Conservation (phyloP, 2,797 vertebrate species). For the Coccyzus lansbergi region DNA sequence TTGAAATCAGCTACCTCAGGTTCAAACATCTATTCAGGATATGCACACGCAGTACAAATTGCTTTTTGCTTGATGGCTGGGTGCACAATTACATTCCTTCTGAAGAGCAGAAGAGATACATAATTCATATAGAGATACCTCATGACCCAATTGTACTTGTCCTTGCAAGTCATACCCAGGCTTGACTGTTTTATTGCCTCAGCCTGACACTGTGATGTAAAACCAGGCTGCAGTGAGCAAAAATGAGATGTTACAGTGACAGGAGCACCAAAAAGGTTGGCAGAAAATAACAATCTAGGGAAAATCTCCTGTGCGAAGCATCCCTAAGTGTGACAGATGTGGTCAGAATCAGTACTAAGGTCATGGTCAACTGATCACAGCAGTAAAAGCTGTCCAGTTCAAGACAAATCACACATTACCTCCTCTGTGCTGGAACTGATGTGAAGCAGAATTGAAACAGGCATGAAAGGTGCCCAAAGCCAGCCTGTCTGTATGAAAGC, state of each 20-base stretch:
- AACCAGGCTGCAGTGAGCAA: not conserved
- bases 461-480: not conserved
- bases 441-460: not conserved
- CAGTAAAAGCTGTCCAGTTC: not conserved
- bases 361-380: not conserved
- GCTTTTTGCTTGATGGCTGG: conserved; percentile 9
- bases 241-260: not conserved
- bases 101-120: not conserved
- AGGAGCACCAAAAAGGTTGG: not conserved
- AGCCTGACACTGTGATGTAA: not conserved
- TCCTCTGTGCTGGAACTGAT: not conserved
- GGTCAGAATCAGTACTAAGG: not conserved
- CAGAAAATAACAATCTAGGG: not conserved
- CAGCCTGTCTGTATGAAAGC: not conserved
- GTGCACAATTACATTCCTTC: conserved; percentile 12
- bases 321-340: not conserved
- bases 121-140: not conserved
- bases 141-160: not conserved
- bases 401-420: not conserved
- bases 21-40: not conserved
- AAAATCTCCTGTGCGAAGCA: not conserved
- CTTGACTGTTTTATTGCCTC: not conserved
- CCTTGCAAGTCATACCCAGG: conserved; percentile 15
- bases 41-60: not conserved
- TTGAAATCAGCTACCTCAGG: not conserved